Evolutionary conservation across 2,797 vertebrate genomes (phyloP), one percentile per base, ranked within the genome.

Genomic region (Tauraco hartlaubi): DNA sequence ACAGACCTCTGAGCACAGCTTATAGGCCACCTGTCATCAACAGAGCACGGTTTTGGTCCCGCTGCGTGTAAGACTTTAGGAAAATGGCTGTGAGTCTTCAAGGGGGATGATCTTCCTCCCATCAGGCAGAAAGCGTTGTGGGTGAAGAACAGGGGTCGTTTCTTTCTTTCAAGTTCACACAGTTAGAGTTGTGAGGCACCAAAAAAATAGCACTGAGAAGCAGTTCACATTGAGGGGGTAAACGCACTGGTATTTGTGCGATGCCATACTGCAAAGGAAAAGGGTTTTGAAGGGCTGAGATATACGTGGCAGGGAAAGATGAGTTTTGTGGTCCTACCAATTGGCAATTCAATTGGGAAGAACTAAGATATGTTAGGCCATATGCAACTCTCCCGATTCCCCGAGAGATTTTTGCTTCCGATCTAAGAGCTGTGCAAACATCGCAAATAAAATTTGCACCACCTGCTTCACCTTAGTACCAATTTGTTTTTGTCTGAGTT

Each of bases 171-270:
- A 84, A 82, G 93, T 94, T 94, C 85, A 86, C 64, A 5, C 41
- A 79, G 79, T 59, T 87, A 67, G 69, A 83, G 84, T 80, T 82
- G 93, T 51, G 93, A 97, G 92, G 96, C 96, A 95, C 96, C 56
- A 1, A 72, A 82, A 83, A 35, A 80, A 61, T 1, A 76, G 81
- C 93, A 87, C 88, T 83, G 56, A 73, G 68, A 76, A 31, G 64
- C 28, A 59, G 78, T 64, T 80, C 89, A 77, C 55, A 59, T 5
- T 2, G 52, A 62, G 62, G 71, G 71, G 51, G 46, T 75, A 59
- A 92, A 90, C 33, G 82, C 79, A n/a, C 29, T 21, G 56, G 22
- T 63, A 21, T 48, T 79, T 95, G 90, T 89, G 93, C 9, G 19
- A 88, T 9, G 80, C 64, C 6, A 0, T 7, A 18, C 86, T 87